Percentiles rank a stretch among this genome's conserved stretches.
Conservation (phyloP, 2,113 vertebrate genomes). For the Macquaria australasica region DNA sequence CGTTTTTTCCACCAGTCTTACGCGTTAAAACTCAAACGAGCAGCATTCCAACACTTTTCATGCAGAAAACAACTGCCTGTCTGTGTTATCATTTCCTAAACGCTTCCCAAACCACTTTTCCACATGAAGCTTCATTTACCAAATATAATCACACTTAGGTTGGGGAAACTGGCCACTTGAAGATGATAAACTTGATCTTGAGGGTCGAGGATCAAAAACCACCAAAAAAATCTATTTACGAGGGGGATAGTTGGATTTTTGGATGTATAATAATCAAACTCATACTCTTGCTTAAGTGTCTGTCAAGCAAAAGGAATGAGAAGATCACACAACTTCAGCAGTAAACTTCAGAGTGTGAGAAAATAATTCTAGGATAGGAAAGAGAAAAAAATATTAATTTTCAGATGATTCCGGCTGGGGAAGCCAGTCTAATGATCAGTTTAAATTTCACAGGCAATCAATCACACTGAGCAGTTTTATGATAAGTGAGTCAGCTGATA, state of each 20-base stretch:
- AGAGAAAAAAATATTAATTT: not conserved
- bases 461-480: not conserved
- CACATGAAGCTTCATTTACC: constrained; percentile 56
- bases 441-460: not conserved
- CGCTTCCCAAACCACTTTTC: constrained; percentile 58
- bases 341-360: not conserved
- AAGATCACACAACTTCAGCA: not conserved
- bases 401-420: not conserved
- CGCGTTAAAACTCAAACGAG: constrained; percentile 14
- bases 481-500: not conserved
- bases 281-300: not conserved
- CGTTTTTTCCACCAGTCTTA: constrained; percentile 44
- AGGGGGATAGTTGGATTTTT: not conserved
- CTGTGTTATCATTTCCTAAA: constrained; percentile 30
- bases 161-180: constrained; percentile 11
- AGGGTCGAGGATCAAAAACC: constrained; percentile 25
- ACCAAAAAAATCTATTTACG: not conserved
- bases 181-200: constrained; percentile 40
- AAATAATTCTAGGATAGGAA: not conserved
- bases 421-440: not conserved
- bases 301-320: not conserved
- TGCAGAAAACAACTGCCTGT: constrained; percentile 48
- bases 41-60: constrained; percentile 43
- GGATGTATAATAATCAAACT: not conserved
- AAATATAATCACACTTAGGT: constrained; percentile 31